Conservation (phyloP, 64 coral and sea anemone species). For the Stichodactyla helianthus region DNA sequence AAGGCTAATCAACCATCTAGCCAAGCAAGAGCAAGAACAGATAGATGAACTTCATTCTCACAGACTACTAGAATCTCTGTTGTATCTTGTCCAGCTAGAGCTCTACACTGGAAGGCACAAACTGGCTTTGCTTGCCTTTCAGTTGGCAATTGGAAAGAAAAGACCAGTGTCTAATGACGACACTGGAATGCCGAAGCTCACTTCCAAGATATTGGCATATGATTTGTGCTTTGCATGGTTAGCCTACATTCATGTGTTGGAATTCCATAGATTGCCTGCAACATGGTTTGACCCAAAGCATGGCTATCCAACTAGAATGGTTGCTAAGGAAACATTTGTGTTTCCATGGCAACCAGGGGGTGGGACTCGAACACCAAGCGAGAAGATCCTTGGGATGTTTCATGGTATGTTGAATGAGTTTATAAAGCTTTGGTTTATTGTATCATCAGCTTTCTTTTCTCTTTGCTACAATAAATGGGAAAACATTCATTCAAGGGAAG, state of each 20-base stretch:
- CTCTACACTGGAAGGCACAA: slow-evolving; percentile 60
- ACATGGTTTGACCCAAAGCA: slow-evolving; percentile 58
- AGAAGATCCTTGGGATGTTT: slow-evolving; percentile 75
- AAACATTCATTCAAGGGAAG: too few species aligned
- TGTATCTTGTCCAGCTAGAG: slow-evolving; percentile 83
- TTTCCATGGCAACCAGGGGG: slow-evolving; percentile 90
- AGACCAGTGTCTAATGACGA: neutral
- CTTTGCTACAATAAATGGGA: too few species aligned
- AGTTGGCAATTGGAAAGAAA: slow-evolving; percentile 44
- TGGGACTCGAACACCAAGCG: slow-evolving; percentile 45
- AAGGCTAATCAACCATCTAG: slow-evolving; percentile 59
- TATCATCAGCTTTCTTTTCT: too few species aligned
- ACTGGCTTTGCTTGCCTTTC: slow-evolving; percentile 53
- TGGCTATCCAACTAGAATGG: slow-evolving; percentile 77
- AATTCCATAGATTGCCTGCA: slow-evolving; percentile 81
- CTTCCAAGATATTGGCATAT: slow-evolving; percentile 23
- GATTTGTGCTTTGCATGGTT: slow-evolving; percentile 79
- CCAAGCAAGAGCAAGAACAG: slow-evolving; percentile 1
- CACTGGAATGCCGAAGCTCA: neutral
- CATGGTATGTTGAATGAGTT: slow-evolving; percentile 54
- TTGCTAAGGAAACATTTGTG: slow-evolving; percentile 78
- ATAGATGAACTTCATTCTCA: slow-evolving; percentile 59
- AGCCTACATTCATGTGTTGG: slow-evolving; percentile 93
- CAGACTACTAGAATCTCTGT: slow-evolving; percentile 65
- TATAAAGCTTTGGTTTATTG: too few species aligned